phyloP scores from a whole-genome alignment of 2,113 vertebrate genomes.

The Ciconia boyciana region DNA sequence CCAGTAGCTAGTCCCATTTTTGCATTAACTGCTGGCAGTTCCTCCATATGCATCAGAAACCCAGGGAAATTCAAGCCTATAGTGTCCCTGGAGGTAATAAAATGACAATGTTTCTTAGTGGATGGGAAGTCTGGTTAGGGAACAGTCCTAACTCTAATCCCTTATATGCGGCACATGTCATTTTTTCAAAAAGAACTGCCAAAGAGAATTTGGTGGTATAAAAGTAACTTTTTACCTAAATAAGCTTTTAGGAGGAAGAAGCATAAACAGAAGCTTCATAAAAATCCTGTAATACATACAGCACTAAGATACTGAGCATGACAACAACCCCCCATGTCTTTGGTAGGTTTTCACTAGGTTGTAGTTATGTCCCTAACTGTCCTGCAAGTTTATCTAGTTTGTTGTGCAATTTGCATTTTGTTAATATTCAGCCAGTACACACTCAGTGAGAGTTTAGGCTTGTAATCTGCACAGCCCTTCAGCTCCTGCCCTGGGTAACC shows the following conservation, averaged over 20 bases:
- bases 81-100: background rate
- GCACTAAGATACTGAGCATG: background rate
- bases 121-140: background rate
- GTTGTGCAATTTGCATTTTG: background rate
- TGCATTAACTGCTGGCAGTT: background rate
- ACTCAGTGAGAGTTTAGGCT: background rate
- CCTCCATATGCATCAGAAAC: background rate
- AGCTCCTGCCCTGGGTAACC: background rate
- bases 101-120: background rate
- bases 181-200: background rate
- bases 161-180: fast-evolving
- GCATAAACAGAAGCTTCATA: background rate
- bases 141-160: background rate
- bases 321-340: background rate
- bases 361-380: background rate
- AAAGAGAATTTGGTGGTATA: background rate
- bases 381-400: background rate
- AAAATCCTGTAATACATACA: background rate
- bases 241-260: background rate
- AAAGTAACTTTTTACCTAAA: background rate
- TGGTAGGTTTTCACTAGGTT: background rate
- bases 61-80: background rate
- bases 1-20: background rate
- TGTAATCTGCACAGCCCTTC: background rate
- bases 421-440: background rate